Base-by-base conservation (phyloP, 2,113 vertebrate species). In the Eulacestoma nigropectus region DNA sequence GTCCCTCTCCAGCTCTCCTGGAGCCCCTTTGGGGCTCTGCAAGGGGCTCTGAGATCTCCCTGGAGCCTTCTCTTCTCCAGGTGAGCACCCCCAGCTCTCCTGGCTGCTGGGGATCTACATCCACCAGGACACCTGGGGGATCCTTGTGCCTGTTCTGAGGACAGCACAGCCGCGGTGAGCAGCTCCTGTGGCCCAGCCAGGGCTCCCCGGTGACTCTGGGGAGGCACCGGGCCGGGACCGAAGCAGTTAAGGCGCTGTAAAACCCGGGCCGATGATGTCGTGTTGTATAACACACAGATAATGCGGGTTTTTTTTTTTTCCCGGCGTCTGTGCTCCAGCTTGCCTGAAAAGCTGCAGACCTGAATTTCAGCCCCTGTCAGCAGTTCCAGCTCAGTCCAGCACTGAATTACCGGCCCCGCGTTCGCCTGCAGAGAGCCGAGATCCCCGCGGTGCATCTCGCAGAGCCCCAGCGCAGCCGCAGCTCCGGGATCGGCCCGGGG, bases 251-350 rank as follows among this genome's bases (percentile, higher is more conserved):
- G 63, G 72, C 60, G 1, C 42, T 3, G 26, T 55, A 14, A 39
- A 52, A 7, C 4, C 1, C 79, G 4, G 33, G 14, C 53, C 9
- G 77, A 21, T 13, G 20, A 53, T 15, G 8, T 2, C 15, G 52
- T 17, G 55, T 74, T 91, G 87, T 84, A 33, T 72, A 89, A 84
- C 5, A 32, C 20, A 11, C 32, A 46, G 89, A 81, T n/a, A 84
- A 89, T 13, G 7, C 1, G 6, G 41, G 50, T 30, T 64, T 16
- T 41, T 26, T 30, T 64, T 16, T 41, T 26, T 21, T 7, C 30
- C 6, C 3, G 41, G 87, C 94, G 89, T 96, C 93, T 89, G 81
- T 23, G 80, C 68, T 86, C 69, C 89, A 91, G 93, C 89, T 89
- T 89, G 86, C 19, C 5, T 41, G 76, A 70, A 86, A 76, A 92